These are phyloP conservation scores for Bubo blakistoni DNA, from an alignment of 2,113 vertebrate species.

Conservation along the genomic window DNA sequence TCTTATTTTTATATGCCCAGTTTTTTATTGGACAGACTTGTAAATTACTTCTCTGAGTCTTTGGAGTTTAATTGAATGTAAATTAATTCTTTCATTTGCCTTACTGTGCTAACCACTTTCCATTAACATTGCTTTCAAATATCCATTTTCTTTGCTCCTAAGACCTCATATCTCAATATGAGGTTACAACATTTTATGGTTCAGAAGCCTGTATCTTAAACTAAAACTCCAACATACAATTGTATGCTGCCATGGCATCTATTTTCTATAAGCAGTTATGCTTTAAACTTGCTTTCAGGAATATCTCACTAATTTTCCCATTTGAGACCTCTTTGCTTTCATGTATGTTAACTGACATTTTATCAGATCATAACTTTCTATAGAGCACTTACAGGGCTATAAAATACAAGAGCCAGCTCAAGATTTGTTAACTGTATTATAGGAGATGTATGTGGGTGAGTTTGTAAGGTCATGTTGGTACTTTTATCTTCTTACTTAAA, in stretches of 20 bases:
- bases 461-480: background rate
- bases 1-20: background rate
- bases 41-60: background rate
- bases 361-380: background rate
- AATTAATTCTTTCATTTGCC: constrained; percentile 12
- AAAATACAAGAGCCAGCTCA: background rate
- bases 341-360: background rate
- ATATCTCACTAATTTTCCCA: background rate
- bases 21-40: background rate
- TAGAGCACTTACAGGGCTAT: background rate
- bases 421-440: background rate
- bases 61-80: background rate
- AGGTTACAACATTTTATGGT: background rate
- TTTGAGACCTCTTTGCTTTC: background rate
- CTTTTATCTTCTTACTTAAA: background rate
- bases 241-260: background rate
- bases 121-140: constrained; percentile 4
- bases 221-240: background rate
- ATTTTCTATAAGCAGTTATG: background rate
- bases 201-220: background rate
- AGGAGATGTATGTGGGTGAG: background rate
- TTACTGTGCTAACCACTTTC: background rate
- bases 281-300: background rate
- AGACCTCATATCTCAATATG: background rate
- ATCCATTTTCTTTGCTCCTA: constrained; percentile 1